Base-by-base conservation (phyloP, 30 jellyfish, hydroid and myxozoan species). In the Cassiopea andromeda region DNA sequence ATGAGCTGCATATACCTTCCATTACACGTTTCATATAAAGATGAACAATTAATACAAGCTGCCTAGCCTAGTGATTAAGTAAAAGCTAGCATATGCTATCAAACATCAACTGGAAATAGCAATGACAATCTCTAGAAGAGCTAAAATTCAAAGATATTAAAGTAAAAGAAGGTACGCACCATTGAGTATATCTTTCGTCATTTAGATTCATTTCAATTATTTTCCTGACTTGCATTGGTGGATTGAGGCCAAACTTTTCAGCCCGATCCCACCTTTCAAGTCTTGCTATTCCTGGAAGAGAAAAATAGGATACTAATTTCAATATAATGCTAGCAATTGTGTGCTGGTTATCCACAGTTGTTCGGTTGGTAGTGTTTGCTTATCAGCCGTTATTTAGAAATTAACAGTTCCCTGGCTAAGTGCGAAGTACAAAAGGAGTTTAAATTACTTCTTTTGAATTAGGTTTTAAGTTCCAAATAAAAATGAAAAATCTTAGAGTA, bases 181-280 rank as follows among this genome's bases (percentile, higher is more conserved):
- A 84, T 69, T 92, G 90, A 17, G 87, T 73, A 79, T 86, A 92
- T 16, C 68, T 70, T 1, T 60, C 69, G 46, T 92, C 93, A 27
- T 60, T 59, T 12, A 44, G 44, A 64, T 92, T 89, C 38, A 73
- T 72, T 54, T 80, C 89, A 58, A 87, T 69, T 2, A 92, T 44
- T 27, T 68, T 18, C 68, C 83, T 87, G 5, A 92, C 95, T 9
- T 60, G 46, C 60, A 67, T 46, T 79, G 96, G 94, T 45, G 98
- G 98, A 44, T 76, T 82, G 27, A 92, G 85, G 17, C 94, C 94
- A 92, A 85, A 92, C 27, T 69, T 92, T 1, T 92, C 87, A 3
- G 98, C 98, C 47, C 98, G 77, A 7, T 87, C 89, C 96, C 96
- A 87, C 59, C 98, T 82, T 78, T 92, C 96, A 19, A 92, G 76